Evolutionary conservation across 2,797 vertebrate species (phyloP).

Genomic region (Xyrichtys novacula): DNA sequence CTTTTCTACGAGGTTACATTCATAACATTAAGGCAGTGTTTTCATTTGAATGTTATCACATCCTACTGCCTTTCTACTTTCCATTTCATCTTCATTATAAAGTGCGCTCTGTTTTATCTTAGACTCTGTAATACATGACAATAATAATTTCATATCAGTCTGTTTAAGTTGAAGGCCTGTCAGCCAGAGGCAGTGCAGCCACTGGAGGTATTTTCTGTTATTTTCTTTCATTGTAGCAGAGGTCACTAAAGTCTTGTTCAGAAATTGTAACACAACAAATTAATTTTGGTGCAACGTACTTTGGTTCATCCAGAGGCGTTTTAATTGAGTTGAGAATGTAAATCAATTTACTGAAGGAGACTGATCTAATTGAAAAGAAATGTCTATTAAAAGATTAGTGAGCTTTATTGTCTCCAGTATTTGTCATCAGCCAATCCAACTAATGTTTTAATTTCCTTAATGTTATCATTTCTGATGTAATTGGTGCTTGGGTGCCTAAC

Average conservation of each 20-base stretch:
- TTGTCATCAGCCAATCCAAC: constrained; percentile 83
- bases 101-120: constrained; percentile 56
- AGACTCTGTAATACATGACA: constrained; percentile 50
- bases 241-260: constrained; percentile 81
- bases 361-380: constrained; percentile 88
- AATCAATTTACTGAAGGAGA: constrained; percentile 85
- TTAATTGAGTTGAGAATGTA: constrained; percentile 87
- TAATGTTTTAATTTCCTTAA: constrained; percentile 87
- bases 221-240: constrained; percentile 82
- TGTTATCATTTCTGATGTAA: constrained; percentile 86
- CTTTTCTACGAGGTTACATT: constrained; percentile 35
- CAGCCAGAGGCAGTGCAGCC: constrained; percentile 70
- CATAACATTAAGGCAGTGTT: constrained; percentile 24
- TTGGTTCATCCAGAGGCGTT: constrained; percentile 77
- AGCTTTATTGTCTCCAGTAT: constrained; percentile 82
- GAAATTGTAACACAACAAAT: constrained; percentile 84
- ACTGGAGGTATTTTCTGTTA: constrained; percentile 76
- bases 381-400: constrained; percentile 87
- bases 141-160: constrained; percentile 65
- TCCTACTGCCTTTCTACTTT: constrained; percentile 58
- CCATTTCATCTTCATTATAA: constrained; percentile 76
- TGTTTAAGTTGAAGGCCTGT: constrained; percentile 65
- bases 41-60: constrained; percentile 56
- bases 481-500: constrained; percentile 83
- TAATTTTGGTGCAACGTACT: constrained; percentile 80